Evolutionary conservation across 2,797 vertebrate genomes (phyloP).

Genomic region (Enteromius treurensis): DNA sequence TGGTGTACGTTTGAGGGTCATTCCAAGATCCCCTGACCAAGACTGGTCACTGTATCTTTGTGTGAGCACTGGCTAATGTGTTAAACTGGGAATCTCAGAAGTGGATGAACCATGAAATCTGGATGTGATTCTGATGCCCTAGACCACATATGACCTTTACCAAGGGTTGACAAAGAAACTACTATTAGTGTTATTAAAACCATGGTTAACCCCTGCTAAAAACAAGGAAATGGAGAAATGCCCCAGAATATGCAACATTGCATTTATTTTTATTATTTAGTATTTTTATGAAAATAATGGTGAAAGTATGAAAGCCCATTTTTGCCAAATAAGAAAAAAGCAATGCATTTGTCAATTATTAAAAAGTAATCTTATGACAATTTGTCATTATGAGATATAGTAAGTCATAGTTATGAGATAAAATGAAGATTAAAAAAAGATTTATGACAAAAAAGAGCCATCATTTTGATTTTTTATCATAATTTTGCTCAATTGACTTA

Average conservation of each 20-base stretch:
- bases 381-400: not conserved
- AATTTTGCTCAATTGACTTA: not conserved
- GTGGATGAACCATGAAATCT: not conserved
- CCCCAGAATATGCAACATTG: not conserved
- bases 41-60: not conserved
- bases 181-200: not conserved
- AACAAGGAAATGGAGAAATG: not conserved
- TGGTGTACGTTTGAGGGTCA: constrained; percentile 2
- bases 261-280: not conserved
- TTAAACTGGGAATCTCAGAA: not conserved
- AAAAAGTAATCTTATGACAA: not conserved
- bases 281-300: not conserved
- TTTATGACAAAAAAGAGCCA: not conserved
- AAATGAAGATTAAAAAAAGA: not conserved
- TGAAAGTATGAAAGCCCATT: not conserved
- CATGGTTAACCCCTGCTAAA: not conserved
- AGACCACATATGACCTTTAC: not conserved
- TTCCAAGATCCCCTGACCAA: constrained; percentile 5
- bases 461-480: not conserved
- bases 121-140: not conserved
- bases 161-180: not conserved
- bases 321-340: not conserved
- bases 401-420: not conserved
- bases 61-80: not conserved
- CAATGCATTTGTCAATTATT: not conserved